Percentiles rank a stretch among this genome's conserved stretches.
phyloP scores from a whole-genome alignment of 2,797 vertebrate genomes.

The Odontamblyopus rebecca region DNA sequence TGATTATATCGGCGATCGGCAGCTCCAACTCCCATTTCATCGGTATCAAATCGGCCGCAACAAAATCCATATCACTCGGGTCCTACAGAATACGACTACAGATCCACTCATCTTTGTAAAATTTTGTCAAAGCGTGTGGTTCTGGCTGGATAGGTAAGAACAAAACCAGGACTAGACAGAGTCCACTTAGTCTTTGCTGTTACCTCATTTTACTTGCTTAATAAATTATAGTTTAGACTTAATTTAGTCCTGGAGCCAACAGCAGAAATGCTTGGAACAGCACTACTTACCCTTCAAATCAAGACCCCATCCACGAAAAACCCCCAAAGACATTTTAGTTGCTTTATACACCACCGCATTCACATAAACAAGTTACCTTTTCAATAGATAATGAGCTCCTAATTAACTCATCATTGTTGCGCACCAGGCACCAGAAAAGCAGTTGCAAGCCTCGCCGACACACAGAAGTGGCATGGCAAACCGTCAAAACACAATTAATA shows the following conservation, averaged over 20 bases:
- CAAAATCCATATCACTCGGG: no score
- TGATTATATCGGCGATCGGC: no score
- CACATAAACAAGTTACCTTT: conserved; percentile 74
- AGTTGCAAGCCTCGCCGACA: conserved; percentile 3
- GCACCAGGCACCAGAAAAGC: conserved; percentile 23
- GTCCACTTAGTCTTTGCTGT: neutral
- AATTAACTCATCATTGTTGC: conserved; percentile 61
- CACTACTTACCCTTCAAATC: conserved; percentile 69
- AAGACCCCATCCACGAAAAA: conserved; percentile 66
- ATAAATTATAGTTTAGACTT: neutral
- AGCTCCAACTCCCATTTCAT: no score
- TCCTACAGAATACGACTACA: no score
- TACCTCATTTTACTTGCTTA: neutral
- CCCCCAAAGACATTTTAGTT: conserved; percentile 63
- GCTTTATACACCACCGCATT: conserved; percentile 69
- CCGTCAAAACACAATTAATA: conserved; percentile 23
- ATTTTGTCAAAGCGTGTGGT: no score
- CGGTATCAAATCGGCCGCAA: no score
- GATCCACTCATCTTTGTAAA: no score
- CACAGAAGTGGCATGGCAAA: conserved; percentile 15
- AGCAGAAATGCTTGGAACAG: conserved; percentile 67
- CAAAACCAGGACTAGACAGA: no score
- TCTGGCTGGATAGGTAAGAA: no score
- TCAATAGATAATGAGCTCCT: conserved; percentile 73
- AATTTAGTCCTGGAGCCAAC: neutral